A percentile compares a stretch with the other conserved stretches of the same genome.
phyloP scores from a whole-genome alignment of 2,797 vertebrate species.

The Smutsia temminckii region DNA sequence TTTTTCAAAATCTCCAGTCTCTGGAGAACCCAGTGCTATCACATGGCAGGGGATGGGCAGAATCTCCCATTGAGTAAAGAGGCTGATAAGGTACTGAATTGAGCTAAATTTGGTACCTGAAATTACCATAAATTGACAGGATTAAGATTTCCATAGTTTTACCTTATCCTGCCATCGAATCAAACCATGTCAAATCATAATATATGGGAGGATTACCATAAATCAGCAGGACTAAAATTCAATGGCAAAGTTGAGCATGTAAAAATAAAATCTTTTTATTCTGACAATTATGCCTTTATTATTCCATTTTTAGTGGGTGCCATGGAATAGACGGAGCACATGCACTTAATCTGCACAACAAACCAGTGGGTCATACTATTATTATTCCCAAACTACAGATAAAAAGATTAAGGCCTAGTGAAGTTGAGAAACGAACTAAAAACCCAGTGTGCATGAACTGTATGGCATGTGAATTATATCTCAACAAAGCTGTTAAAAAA shows the following conservation, averaged over 20 bases:
- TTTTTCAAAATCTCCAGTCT: background rate
- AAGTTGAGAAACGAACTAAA: background rate
- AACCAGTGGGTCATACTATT: background rate
- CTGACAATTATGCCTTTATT: background rate
- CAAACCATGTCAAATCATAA: too few species aligned
- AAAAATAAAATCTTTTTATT: background rate
- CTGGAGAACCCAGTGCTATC: background rate
- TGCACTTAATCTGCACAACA: background rate
- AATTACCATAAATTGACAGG: background rate
- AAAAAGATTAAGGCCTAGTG: background rate
- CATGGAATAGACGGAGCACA: too few species aligned
- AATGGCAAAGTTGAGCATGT: background rate
- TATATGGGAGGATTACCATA: too few species aligned
- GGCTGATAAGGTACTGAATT: background rate
- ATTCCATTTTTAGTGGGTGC: background rate
- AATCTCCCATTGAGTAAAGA: background rate
- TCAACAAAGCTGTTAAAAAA: background rate
- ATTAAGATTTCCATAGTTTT: background rate
- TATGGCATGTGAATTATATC: background rate
- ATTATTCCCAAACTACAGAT: background rate
- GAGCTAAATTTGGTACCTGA: background rate
- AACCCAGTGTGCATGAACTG: background rate
- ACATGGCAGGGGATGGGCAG: background rate
- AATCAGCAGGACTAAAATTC: background rate
- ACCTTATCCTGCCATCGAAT: too few species aligned